Conservation (phyloP, 1,140 invertebrate species). For the Idris sp. region DNA sequence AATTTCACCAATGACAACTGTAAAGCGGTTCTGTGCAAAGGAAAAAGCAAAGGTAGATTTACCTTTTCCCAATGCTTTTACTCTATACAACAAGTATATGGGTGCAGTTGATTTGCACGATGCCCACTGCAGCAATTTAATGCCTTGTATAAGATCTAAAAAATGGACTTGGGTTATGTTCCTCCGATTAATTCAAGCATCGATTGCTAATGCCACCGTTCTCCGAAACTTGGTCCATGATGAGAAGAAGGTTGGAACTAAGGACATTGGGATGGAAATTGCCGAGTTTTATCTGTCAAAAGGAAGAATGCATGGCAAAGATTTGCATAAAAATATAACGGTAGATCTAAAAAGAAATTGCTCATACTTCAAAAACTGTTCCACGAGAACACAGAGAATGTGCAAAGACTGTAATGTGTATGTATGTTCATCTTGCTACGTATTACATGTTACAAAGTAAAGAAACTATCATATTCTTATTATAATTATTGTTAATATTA, state of each 20-base stretch:
- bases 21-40: slow-evolving; percentile 15
- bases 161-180: slow-evolving; percentile 44
- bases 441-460: slow-evolving; percentile 12
- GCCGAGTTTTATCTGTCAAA: slow-evolving; percentile 7
- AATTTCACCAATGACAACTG: slow-evolving; percentile 16
- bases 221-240: slow-evolving; percentile 7
- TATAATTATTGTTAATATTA: not conserved
- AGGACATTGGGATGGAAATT: slow-evolving; percentile 8
- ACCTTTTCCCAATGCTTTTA: slow-evolving; percentile 23
- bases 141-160: slow-evolving; percentile 41
- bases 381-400: slow-evolving; percentile 24
- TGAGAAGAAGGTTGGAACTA: slow-evolving; percentile 6
- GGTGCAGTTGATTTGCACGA: slow-evolving; percentile 20
- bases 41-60: slow-evolving; percentile 26
- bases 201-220: slow-evolving; percentile 40
- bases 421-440: slow-evolving; percentile 12
- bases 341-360: slow-evolving; percentile 10
- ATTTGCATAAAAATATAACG: slow-evolving; percentile 6
- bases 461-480: not conserved
- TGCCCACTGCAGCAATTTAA: too few relatives aligned
- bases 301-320: not conserved
- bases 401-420: slow-evolving; percentile 19
- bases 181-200: slow-evolving; percentile 38
- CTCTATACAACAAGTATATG: slow-evolving; percentile 15
- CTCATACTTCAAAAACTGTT: slow-evolving; percentile 10